Conservation (phyloP, 2,888 invertebrate species). For the Stenchaetothrips biformis region DNA sequence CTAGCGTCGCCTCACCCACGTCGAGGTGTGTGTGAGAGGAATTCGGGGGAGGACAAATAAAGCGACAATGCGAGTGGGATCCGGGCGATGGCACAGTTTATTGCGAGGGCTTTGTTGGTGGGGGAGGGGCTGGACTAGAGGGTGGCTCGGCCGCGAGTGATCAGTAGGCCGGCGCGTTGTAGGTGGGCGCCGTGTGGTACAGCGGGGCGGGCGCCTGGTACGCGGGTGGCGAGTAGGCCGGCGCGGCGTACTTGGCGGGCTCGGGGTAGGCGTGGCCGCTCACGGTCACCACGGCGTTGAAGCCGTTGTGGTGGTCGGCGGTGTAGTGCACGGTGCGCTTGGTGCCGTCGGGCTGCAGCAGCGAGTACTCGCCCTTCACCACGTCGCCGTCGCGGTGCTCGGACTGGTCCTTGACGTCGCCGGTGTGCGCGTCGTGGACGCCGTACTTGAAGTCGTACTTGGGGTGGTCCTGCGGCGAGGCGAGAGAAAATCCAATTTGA, state of each 20-base stretch:
- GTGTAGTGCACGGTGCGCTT: conserved; percentile 64
- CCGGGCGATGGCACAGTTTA: neutral
- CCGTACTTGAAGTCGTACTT: conserved; percentile 67
- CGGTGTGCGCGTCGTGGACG: conserved; percentile 67
- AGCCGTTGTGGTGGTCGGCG: conserved; percentile 9
- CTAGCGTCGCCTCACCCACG: too few species aligned
- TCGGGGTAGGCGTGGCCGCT: conserved; percentile 17
- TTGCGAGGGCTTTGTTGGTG: neutral
- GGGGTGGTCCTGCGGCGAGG: neutral
- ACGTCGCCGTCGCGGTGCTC: conserved; percentile 68
- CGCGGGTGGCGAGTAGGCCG: neutral
- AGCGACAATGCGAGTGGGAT: neutral
- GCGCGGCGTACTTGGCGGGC: conserved; percentile 12
- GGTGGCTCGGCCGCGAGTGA: neutral
- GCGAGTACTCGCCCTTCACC: conserved; percentile 55
- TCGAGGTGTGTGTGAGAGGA: neutral
- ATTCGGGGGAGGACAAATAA: neutral
- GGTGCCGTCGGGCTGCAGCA: conserved; percentile 63
- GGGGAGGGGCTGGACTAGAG: neutral
- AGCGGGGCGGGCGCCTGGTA: neutral
- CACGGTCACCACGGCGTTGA: conserved; percentile 5
- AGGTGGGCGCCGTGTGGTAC: neutral
- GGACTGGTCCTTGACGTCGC: conserved; percentile 65
- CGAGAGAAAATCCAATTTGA: neutral
- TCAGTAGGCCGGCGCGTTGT: neutral